Evolutionary conservation across 2,888 invertebrate species (phyloP).

Genomic region (Tyria jacobaeae): DNA sequence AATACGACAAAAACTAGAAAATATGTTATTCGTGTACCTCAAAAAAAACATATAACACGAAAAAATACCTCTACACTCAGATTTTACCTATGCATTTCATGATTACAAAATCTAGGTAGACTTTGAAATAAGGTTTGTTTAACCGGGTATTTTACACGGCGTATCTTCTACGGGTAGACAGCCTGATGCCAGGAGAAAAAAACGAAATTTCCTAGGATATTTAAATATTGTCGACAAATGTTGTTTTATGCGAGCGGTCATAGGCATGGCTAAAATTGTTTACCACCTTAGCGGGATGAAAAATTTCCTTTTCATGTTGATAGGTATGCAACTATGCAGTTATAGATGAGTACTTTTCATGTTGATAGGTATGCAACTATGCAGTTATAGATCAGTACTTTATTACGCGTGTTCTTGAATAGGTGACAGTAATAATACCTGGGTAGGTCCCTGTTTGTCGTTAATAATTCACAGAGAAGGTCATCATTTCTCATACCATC

Average conservation of each 20-base stretch:
- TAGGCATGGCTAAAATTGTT: too few relatives aligned
- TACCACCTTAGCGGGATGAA: neutral
- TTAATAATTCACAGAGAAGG: constrained; percentile 66
- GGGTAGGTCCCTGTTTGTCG: constrained; percentile 60
- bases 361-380: neutral
- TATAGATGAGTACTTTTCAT: neutral
- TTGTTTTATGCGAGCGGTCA: too few relatives aligned
- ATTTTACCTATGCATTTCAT: too few relatives aligned
- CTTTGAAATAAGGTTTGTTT: too few relatives aligned
- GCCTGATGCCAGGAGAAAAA: too few relatives aligned
- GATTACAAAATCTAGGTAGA: too few relatives aligned
- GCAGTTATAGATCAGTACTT: constrained; percentile 7
- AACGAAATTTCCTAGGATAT: too few relatives aligned
- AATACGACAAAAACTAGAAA: neutral
- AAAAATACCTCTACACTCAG: too few relatives aligned
- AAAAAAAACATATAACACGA: too few relatives aligned
- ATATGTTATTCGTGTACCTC: too few relatives aligned
- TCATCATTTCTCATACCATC: constrained; percentile 69
- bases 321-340: neutral
- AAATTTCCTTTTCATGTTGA: neutral
- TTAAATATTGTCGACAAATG: too few relatives aligned
- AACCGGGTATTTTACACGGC: too few relatives aligned
- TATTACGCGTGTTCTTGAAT: constrained; percentile 38
- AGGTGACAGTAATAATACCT: constrained; percentile 42
- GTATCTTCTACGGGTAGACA: neutral